Evolutionary conservation across 2,113 vertebrate genomes (phyloP).

Genomic region (Acanthisitta chloris): DNA sequence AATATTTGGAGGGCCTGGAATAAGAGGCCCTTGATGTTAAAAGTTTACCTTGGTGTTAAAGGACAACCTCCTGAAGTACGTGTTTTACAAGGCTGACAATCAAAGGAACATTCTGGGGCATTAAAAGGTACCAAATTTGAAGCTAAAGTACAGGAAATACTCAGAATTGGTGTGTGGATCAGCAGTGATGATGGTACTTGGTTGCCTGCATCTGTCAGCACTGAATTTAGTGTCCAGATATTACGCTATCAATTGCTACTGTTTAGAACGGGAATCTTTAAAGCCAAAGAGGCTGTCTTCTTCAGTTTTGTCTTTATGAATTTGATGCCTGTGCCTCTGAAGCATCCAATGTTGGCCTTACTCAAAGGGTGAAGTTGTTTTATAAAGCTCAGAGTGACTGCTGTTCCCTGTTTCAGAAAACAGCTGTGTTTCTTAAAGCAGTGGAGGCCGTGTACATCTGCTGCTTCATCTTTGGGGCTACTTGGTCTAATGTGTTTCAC

Average conservation of each 20-base stretch:
- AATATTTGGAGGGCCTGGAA: background rate
- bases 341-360: background rate
- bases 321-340: background rate
- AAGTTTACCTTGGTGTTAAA: background rate
- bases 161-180: background rate
- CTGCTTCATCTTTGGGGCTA: background rate
- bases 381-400: background rate
- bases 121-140: background rate
- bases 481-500: background rate
- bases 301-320: background rate
- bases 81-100: background rate
- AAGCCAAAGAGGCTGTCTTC: background rate
- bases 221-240: background rate
- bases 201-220: background rate
- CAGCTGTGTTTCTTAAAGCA: background rate
- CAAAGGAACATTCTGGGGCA: background rate
- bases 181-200: background rate
- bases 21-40: no score
- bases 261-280: background rate
- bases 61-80: background rate
- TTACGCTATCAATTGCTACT: background rate
- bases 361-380: background rate
- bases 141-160: background rate
- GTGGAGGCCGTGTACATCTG: background rate
- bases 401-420: background rate